Base-by-base conservation (phyloP, 1,140 invertebrate species). In the Samia ricini region DNA sequence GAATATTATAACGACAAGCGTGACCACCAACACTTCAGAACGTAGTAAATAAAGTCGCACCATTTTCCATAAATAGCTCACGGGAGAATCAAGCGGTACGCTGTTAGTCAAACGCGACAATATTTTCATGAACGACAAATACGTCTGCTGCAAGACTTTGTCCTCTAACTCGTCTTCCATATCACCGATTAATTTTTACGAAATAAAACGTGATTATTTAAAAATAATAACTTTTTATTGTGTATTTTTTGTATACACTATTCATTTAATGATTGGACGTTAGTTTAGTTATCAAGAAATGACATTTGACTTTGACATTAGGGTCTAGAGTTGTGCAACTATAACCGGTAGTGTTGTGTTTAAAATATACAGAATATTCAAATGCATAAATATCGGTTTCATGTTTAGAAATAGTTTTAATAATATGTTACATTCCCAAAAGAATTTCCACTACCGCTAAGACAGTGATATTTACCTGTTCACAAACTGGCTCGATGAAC, bases 151-250 rank as follows among this genome's bases (percentile, higher is more conserved):
- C 69, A 97, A 91, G 73, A 97, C 93, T 92, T 94, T 94, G 77
- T 97, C 96, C 91, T 97, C 96, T 78, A 96, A 91, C 92, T 96
- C 95, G 93, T 97, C 96, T 93, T 97, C 96, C 96, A 97, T 97
- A 76, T 86, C 81, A 76, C 77, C 42, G 49, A 6, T 48, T 54
- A 48, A 52, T 33, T 62, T 59, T 54, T 36, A 61, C 56, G 56
- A 48, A 69, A 77, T 64, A 73, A 75, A 72, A 71, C 49, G 50
- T 57, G 57, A 57, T 24, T 36, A 61, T 20, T 42, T 54, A 64
- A 49, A 24, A 42, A 42, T 52, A 26, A 60, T n/a, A n/a, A 55
- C 42, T 48, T 56, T 56, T 60, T 56, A 29, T 56, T 23, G 22
- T 22, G n/a, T 52, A 52, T 18, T n/a, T 56, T 26, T 56, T 56